Percentiles rank a stretch among this genome's conserved stretches.
These are phyloP conservation scores for Ptilonorhynchus violaceus DNA, from an alignment of 2,113 vertebrate species.

Conservation along the genomic window DNA sequence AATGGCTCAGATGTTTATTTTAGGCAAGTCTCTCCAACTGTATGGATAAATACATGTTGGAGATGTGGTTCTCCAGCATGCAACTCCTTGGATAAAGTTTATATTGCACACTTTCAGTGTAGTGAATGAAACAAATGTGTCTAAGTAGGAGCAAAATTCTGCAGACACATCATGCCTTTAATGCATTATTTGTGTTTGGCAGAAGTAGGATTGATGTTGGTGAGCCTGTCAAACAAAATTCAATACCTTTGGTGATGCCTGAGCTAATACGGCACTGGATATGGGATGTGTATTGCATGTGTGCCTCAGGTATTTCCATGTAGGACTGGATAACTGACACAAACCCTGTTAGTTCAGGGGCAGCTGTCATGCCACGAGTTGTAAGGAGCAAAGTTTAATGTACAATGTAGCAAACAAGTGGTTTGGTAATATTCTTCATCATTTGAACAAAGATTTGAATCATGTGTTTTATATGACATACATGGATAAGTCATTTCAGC, in stretches of 20 bases:
- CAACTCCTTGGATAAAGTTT: not conserved
- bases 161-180: not conserved
- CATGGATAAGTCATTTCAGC: not conserved
- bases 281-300: not conserved
- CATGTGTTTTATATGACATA: not conserved
- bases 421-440: not conserved
- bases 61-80: not conserved
- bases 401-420: not conserved
- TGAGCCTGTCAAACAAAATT: not conserved
- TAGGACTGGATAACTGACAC: not conserved
- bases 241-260: not conserved
- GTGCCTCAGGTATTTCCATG: not conserved
- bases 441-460: not conserved
- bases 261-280: not conserved
- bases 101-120: not conserved
- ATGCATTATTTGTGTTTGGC: not conserved
- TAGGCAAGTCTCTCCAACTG: not conserved
- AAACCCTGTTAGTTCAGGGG: not conserved
- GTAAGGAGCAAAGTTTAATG: not conserved
- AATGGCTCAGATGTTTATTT: constrained; percentile 9
- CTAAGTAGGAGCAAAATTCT: not conserved
- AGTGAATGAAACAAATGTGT: not conserved
- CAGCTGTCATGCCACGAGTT: not conserved
- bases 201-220: not conserved
- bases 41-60: not conserved